phyloP scores from a whole-genome alignment of 2,888 invertebrate genomes.

The Amiota minor region DNA sequence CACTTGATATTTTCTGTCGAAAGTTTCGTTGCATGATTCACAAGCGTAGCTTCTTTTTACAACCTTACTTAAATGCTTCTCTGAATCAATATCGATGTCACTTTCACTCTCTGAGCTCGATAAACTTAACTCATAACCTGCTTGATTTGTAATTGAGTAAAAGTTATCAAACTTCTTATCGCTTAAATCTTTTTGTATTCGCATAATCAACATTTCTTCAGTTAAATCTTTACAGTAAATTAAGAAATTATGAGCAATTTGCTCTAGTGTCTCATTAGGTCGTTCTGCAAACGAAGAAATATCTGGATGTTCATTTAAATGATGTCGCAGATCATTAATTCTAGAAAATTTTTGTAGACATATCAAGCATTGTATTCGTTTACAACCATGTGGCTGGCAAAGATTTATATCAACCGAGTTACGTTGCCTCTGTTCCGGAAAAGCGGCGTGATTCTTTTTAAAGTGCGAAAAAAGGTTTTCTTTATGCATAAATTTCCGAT shows the following conservation, averaged over 20 bases:
- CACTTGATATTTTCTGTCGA: conserved; percentile 50
- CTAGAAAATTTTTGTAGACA: conserved; percentile 49
- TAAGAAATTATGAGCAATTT: conserved; percentile 38
- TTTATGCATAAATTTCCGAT: conserved; percentile 18
- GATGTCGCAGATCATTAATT: conserved; percentile 45
- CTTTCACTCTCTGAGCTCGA: conserved; percentile 47
- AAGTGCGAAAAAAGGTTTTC: conserved; percentile 3
- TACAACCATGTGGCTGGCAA: conserved; percentile 50
- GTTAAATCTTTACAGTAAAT: not conserved
- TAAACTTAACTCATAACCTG: conserved; percentile 62
- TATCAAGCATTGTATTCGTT: conserved; percentile 58
- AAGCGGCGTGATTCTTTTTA: not conserved
- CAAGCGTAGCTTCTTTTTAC: conserved; percentile 32
- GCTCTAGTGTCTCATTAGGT: conserved; percentile 16
- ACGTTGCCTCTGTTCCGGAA: not conserved
- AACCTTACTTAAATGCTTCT: not conserved
- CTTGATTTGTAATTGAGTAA: conserved; percentile 63
- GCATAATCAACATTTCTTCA: not conserved
- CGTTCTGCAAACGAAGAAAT: conserved; percentile 33
- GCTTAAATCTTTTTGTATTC: not conserved
- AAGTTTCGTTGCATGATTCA: conserved; percentile 42
- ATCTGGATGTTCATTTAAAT: conserved; percentile 46
- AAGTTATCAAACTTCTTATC: conserved; percentile 39
- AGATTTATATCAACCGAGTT: conserved; percentile 37
- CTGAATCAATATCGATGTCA: conserved; percentile 16